Base-by-base conservation (phyloP, 2,888 invertebrate genomes). In the Caradrina clavipalpis region DNA sequence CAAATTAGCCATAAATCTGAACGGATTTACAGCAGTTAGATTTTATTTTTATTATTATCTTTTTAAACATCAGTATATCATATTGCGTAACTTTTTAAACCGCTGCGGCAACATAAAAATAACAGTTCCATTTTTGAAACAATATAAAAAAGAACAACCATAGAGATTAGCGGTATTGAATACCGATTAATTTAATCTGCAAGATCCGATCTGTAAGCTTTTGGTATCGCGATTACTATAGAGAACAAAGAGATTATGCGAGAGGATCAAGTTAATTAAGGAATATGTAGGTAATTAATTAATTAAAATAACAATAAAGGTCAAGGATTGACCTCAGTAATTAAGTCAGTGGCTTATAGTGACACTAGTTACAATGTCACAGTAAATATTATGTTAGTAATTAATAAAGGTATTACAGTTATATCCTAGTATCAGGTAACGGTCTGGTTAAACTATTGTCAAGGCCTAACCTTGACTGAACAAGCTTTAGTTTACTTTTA, bases 221-320 rank as follows among this genome's bases (percentile, higher is more conserved):
- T 64, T 22, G 57, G 53, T 45, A 66, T 53, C 66, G 65, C 39
- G 26, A 60, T 58, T 63, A 55, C 19, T 65, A 47, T 21, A n/a
- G 21, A n/a, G 21, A n/a, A 68, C 31, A 69, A 67, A 56, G 61
- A 49, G 54, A 62, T 72, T 72, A 75, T 60, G 66, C 55, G 69
- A 76, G 69, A 54, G 47, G 51, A 45, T 66, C 0, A 53, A 55
- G 57, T 53, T 69, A 61, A 80, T 74, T 76, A 76, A 51, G 31
- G 62, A 31, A 39, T 55, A 42, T 49, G 60, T 70, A 75, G 82
- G 83, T 72, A 81, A 76, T 83, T 72, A 75, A 83, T 83, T 72
- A 81, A 76, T 83, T 72, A 81, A 76, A 76, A 83, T 73, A 63
- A 76, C 78, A 82, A 78, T 76, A 62, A 80, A 84, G 73, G 80